These are phyloP conservation scores for Gambusia holbrooki DNA, from an alignment of 2,113 vertebrate species.

Conservation along the genomic window DNA sequence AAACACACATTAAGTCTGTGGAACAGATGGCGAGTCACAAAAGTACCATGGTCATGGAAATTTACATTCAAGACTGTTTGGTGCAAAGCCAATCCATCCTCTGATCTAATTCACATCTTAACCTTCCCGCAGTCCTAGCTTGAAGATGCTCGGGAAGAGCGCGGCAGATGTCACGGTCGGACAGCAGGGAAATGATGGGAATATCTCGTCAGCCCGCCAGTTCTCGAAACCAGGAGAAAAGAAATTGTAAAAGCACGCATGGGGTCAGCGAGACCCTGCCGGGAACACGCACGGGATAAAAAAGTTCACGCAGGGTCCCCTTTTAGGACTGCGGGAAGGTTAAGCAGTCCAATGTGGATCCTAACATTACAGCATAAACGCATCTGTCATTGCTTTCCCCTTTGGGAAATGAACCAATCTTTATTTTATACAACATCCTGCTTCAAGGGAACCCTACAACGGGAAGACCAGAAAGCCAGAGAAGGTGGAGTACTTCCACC, in stretches of 20 bases:
- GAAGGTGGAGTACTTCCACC: constrained; percentile 91
- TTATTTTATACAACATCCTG: not conserved
- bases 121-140: no score
- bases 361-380: not conserved
- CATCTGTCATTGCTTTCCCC: not conserved
- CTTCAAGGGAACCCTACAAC: constrained; percentile 61
- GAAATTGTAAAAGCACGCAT: no score
- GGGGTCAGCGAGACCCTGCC: no score
- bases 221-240: no score
- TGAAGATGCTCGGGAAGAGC: no score
- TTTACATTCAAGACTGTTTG: constrained; percentile 46
- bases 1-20: not conserved
- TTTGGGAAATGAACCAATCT: constrained; percentile 6
- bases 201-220: no score
- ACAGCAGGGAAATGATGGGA: no score
- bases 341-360: constrained; percentile 1
- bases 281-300: no score
- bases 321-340: no score
- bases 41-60: constrained; percentile 31
- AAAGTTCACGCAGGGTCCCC: no score
- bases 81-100: constrained; percentile 10
- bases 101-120: constrained; percentile 6
- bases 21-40: constrained; percentile 11
- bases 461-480: constrained; percentile 90
- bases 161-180: no score